Evolutionary conservation across 2,113 vertebrate genomes (phyloP), one percentile per base, ranked within the genome.

Genomic region (Cricetomys ansorgei): DNA sequence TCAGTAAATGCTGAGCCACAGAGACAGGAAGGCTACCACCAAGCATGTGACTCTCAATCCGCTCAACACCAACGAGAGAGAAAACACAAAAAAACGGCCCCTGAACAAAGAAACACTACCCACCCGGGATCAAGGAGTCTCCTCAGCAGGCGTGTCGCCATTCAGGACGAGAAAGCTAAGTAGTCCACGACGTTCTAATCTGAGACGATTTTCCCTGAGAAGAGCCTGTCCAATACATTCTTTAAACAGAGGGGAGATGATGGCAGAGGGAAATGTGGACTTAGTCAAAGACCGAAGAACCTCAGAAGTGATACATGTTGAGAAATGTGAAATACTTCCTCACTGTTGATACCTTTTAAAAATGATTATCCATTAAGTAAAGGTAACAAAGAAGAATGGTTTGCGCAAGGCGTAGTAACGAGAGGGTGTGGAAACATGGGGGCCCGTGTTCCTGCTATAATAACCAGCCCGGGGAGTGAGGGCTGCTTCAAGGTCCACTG

Each of bases 1-100:
- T 77, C 21, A 85, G 64, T 25, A 48, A 76, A 37, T 3, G 1
- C 57, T 31, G n/a, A 62, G n/a, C 4, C 11, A 21, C 29, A 9
- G 34, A 70, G 1, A 43, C 45, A 50, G 4, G 65, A 72, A 5
- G 50, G 57, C 34, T 45, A 3, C 7, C 4, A 13, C 29, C 48
- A 59, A 6, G 2, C 0, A 34, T 27, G 13, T 3, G 10, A 29
- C 8, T 15, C n/a, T 2, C 0, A 15, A 67, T 45, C 64, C 37
- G 10, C 19, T 83, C 59, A 59, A 69, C 67, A 37, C 6, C 11
- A 19, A 9, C 6, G 34, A 57, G 65, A 88, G 77, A 72, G 57
- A 50, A 50, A 9, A 25, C 21, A 45, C 13, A 81, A 67, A 84
- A 88, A 31, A 64, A 40, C 19, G 29, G 53, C 11, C 55, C 21